Conservation (phyloP, 2,113 vertebrate genomes). For the Ploceus nigricollis region DNA sequence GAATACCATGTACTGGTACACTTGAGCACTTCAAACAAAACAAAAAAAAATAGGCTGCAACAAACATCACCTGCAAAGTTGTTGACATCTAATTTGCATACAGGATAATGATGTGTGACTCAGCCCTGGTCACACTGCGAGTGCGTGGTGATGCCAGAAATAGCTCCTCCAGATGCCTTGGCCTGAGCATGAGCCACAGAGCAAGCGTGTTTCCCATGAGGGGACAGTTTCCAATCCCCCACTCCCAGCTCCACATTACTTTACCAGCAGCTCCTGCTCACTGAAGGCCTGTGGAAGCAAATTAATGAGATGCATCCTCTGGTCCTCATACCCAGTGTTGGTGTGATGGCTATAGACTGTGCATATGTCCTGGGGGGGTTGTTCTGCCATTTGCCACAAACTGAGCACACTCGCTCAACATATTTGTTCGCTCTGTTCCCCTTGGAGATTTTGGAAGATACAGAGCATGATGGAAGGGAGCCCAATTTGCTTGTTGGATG, state of each 20-base stretch:
- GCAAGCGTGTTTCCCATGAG: neutral
- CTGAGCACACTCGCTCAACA: neutral
- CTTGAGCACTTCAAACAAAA: neutral
- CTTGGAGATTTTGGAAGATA: constrained; percentile 18
- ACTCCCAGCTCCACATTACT: neutral
- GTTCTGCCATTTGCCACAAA: neutral
- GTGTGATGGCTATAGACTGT: neutral
- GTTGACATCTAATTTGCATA: constrained; percentile 19
- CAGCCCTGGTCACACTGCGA: neutral
- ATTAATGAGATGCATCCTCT: neutral
- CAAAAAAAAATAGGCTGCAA: neutral
- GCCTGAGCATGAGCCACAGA: neutral
- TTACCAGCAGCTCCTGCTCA: neutral
- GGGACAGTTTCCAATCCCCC: neutral
- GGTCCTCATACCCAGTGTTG: neutral
- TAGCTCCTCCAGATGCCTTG: neutral
- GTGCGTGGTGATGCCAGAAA: neutral
- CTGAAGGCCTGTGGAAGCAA: neutral
- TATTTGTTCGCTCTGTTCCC: constrained; percentile 21
- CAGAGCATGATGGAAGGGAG: neutral
- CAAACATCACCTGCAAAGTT: constrained; percentile 41
- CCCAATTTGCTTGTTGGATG: constrained; percentile 27
- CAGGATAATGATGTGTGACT: constrained; percentile 20
- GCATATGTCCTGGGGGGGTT: neutral
- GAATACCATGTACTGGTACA: neutral